Conservation (phyloP, 2,797 vertebrate species). For the Eremophila alpestris region DNA sequence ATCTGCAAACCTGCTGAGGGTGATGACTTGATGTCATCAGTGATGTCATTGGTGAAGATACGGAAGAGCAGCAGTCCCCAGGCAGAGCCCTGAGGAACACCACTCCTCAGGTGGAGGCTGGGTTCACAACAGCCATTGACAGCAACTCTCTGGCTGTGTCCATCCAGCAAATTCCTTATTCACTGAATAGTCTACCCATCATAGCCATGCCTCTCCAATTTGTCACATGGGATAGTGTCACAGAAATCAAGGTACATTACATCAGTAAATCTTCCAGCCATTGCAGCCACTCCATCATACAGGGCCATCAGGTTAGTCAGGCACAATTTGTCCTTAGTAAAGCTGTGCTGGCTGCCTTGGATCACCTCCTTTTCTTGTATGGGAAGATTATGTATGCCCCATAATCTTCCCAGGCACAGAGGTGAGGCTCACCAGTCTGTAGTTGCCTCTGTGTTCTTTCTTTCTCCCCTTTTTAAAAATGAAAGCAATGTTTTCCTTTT, state of each 20-base stretch:
- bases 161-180: neutral
- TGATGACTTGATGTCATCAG: accelerated
- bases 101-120: neutral
- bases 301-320: neutral
- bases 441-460: neutral
- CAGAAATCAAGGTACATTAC: neutral
- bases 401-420: neutral
- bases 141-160: neutral
- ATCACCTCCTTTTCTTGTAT: neutral
- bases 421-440: neutral
- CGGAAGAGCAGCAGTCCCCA: accelerated
- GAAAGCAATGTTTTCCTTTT: neutral
- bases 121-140: neutral
- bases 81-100: neutral
- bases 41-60: neutral
- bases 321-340: too few relatives aligned
- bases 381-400: too few relatives aligned
- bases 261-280: neutral
- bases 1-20: neutral
- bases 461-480: neutral
- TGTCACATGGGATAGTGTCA: neutral
- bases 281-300: neutral
- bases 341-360: neutral
- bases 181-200: neutral
- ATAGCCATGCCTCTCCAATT: neutral